Percentiles rank a stretch among this genome's conserved stretches.
Evolutionary conservation across 2,888 invertebrate species (phyloP).

Genomic region (Criorhina ranunculi): DNA sequence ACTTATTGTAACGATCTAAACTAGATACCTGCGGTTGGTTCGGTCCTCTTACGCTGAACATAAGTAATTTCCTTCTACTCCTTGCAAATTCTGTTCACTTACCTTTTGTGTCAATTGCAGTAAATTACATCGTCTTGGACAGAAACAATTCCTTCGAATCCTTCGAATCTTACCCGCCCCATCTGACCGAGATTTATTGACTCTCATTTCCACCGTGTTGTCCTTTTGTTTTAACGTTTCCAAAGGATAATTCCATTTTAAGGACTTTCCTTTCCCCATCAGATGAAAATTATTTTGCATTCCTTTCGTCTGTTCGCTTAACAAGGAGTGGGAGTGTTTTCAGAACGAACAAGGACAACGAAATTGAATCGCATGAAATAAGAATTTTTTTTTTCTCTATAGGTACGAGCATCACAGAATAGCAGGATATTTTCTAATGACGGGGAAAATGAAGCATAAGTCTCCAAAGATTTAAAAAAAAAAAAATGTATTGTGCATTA

Average conservation of each 20-base stretch:
- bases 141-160: background rate
- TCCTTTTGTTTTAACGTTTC: conserved; percentile 10
- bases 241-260: conserved; percentile 24
- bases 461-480: background rate
- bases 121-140: conserved; percentile 17
- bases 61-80: background rate
- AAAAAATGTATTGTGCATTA: conserved; percentile 12
- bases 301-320: background rate
- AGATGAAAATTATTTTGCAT: background rate
- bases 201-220: background rate
- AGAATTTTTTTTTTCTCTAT: background rate
- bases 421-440: conserved; percentile 24
- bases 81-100: background rate
- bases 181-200: conserved; percentile 3
- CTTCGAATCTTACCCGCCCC: conserved; percentile 1
- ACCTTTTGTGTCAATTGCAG: conserved; percentile 4
- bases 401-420: conserved; percentile 3
- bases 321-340: too few relatives aligned
- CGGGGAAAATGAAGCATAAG: conserved; percentile 1
- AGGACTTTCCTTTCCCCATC: background rate
- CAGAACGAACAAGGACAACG: conserved; percentile 6
- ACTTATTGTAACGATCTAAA: background rate
- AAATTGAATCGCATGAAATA: conserved; percentile 17
- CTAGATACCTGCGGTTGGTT: background rate
- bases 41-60: background rate